These are phyloP conservation scores for Thalassaphorura encarpata DNA, from an alignment of 1,140 invertebrate genomes.

Conservation along the genomic window DNA sequence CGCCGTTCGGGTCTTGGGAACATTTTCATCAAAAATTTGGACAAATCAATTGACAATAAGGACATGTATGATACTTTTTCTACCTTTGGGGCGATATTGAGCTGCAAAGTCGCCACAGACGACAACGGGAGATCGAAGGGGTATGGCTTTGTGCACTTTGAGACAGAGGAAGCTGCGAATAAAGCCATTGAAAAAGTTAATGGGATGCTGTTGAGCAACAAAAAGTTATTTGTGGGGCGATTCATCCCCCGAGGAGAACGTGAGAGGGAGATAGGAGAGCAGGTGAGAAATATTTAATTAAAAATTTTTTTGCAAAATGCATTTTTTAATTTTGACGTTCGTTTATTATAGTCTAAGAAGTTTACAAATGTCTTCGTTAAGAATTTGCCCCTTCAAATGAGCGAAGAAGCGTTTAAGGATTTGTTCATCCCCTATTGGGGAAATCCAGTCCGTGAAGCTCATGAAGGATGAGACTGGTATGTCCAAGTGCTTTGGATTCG, in stretches of 20 bases:
- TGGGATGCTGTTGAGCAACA: slow-evolving; percentile 85
- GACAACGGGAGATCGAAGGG: slow-evolving; percentile 92
- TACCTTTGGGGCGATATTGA: slow-evolving; percentile 97
- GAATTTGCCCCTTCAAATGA: slow-evolving; percentile 92
- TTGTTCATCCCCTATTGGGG: no score
- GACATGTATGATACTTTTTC: slow-evolving; percentile 99
- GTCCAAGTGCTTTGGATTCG: slow-evolving; percentile 98
- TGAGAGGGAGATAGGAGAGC: slow-evolving; percentile 93
- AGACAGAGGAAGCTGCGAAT: slow-evolving; percentile 96
- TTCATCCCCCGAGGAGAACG: slow-evolving; percentile 95
- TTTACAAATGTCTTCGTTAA: slow-evolving; percentile 99
- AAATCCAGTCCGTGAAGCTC: slow-evolving; percentile 66
- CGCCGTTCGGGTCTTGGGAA: slow-evolving; percentile 97
- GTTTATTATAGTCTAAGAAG: slow-evolving; percentile 57
- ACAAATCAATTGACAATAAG: slow-evolving; percentile 98
- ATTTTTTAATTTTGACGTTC: not conserved
- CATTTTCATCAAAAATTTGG: slow-evolving; percentile 99
- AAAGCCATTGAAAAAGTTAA: slow-evolving; percentile 59
- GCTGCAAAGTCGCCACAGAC: slow-evolving; percentile 95
- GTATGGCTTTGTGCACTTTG: slow-evolving; percentile 99
- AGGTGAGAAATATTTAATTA: slow-evolving; percentile 37
- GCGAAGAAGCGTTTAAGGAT: slow-evolving; percentile 87
- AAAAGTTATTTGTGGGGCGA: slow-evolving; percentile 92
- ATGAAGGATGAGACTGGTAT: slow-evolving; percentile 89
- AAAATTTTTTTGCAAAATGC: not conserved